Conservation (phyloP, 1,140 invertebrate genomes). For the Sycobia sp. region DNA sequence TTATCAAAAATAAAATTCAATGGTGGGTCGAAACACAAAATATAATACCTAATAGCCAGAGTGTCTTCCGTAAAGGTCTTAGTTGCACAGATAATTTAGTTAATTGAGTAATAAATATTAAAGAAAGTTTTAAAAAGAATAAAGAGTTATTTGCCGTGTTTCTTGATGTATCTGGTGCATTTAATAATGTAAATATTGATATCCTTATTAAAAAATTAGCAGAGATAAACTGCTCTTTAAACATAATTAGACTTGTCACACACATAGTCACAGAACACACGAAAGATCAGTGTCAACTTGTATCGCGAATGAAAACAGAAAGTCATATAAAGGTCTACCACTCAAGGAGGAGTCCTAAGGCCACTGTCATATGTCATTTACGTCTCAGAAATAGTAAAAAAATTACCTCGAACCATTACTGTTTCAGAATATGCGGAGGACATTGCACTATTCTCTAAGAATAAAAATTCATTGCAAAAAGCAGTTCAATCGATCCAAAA, state of each 20-base stretch:
- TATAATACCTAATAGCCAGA: background rate
- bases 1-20: background rate
- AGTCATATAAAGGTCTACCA: background rate
- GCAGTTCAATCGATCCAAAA: too few species aligned
- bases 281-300: background rate
- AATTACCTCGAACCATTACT: too few species aligned
- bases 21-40: too few species aligned
- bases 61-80: background rate
- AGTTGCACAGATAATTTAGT: too few species aligned
- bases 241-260: background rate
- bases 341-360: background rate
- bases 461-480: too few species aligned
- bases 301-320: background rate
- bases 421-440: background rate
- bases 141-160: background rate
- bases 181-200: too few species aligned
- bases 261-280: background rate
- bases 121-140: too few species aligned
- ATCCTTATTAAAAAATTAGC: too few species aligned
- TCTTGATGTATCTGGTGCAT: background rate
- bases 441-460: too few species aligned
- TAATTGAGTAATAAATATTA: too few species aligned
- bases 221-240: too few species aligned
- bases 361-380: background rate
- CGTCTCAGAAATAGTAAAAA: background rate